These are phyloP conservation scores for Panulirus ornatus DNA, from an alignment of 1,140 invertebrate genomes.

Conservation along the genomic window DNA sequence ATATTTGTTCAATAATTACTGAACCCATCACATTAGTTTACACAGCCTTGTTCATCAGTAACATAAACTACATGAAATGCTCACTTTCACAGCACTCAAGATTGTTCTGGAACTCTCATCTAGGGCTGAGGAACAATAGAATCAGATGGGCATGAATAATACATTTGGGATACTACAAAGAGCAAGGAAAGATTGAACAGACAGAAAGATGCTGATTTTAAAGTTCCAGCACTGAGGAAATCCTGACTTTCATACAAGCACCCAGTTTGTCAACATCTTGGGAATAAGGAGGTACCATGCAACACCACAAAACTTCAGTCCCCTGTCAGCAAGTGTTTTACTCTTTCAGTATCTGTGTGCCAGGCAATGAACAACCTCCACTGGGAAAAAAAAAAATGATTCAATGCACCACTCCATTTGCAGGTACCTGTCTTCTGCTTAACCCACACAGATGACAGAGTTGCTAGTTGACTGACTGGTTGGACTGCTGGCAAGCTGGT, in stretches of 20 bases:
- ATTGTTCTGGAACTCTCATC: conserved; percentile 66
- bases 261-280: conserved; percentile 65
- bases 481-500: conserved; percentile 59
- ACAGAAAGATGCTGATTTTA: conserved; percentile 57
- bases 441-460: conserved; percentile 44
- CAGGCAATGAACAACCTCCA: conserved; percentile 3
- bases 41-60: conserved; percentile 47
- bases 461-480: conserved; percentile 21
- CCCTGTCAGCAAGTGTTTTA: neutral
- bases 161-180: conserved; percentile 69
- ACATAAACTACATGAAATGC: conserved; percentile 39
- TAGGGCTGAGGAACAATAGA: conserved; percentile 50
- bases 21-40: conserved; percentile 20
- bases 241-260: conserved; percentile 71
- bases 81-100: conserved; percentile 66
- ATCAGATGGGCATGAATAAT: conserved; percentile 61
- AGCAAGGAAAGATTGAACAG: conserved; percentile 64
- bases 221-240: conserved; percentile 60
- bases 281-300: conserved; percentile 55
- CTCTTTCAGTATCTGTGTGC: neutral
- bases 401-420: conserved; percentile 19
- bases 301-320: conserved; percentile 28
- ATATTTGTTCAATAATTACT: conserved; percentile 21
- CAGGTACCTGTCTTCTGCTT: conserved; percentile 50
- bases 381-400: neutral